Evolutionary conservation across 2,797 vertebrate species (phyloP).

Genomic region (Gallinago nigripennis): DNA sequence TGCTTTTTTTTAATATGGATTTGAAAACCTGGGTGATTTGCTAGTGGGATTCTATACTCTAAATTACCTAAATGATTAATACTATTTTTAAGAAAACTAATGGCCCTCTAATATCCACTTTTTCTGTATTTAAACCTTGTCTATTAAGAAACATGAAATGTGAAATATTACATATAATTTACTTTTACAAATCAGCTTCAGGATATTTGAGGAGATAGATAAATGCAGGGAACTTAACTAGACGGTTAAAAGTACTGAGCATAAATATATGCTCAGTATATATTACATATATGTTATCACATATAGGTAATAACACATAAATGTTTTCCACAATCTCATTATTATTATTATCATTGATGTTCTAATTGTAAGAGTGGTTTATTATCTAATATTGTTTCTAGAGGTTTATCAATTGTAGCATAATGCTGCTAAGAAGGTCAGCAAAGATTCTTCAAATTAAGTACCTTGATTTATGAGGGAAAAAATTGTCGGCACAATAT

Average conservation of each 20-base stretch:
- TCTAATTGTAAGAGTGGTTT: background rate
- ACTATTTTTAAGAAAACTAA: background rate
- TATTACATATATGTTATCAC: too few relatives aligned
- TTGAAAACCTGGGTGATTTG: background rate
- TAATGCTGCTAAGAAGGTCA: background rate
- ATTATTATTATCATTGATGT: background rate
- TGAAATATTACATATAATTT: background rate
- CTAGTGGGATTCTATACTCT: background rate
- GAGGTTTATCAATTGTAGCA: background rate
- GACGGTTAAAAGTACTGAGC: background rate
- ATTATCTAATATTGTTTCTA: background rate
- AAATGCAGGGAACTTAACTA: background rate
- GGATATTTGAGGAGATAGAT: background rate
- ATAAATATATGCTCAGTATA: background rate
- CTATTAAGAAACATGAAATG: background rate
- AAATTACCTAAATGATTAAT: background rate
- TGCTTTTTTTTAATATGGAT: background rate
- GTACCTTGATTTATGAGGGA: background rate
- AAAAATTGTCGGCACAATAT: background rate
- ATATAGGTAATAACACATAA: background rate
- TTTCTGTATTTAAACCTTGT: background rate
- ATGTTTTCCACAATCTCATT: background rate
- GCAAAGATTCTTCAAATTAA: background rate
- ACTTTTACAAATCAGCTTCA: background rate
- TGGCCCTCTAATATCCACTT: background rate